Evolutionary conservation across 2,797 vertebrate genomes (phyloP).

Genomic region (Paratrypauchen microcephalus): DNA sequence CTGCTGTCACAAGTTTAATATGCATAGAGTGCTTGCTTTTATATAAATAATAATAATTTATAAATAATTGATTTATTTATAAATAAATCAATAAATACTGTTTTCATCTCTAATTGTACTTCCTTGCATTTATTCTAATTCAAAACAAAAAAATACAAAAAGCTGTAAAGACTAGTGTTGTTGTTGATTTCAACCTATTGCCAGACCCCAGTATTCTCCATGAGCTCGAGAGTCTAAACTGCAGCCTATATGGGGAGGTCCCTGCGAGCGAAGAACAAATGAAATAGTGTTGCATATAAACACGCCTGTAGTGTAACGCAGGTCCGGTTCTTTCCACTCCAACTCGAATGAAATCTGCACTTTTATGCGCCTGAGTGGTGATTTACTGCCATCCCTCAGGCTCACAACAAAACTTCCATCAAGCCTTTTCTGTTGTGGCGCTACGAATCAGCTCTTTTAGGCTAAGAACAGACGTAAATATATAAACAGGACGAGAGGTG

Average conservation of each 20-base stretch:
- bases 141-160: no score
- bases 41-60: no score
- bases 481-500: no score
- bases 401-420: conserved; percentile 70
- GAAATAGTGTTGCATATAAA: conserved; percentile 73
- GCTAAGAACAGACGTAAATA: not conserved
- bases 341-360: conserved; percentile 74
- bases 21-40: no score
- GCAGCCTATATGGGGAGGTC: not conserved
- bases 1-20: no score
- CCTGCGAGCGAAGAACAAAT: conserved; percentile 53
- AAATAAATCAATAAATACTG: no score
- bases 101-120: no score
- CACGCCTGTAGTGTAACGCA: conserved; percentile 57
- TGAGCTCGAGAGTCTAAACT: not conserved
- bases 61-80: no score
- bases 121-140: no score
- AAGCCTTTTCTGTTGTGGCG: conserved; percentile 67
- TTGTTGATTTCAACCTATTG: not conserved
- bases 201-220: not conserved
- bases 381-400: conserved; percentile 73
- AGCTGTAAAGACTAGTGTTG: not conserved
- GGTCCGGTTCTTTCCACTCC: conserved; percentile 25
- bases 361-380: conserved; percentile 72
- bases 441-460: conserved; percentile 76